Base-by-base conservation (phyloP, 1,140 invertebrate genomes). In the Oryzaephilus surinamensis region DNA sequence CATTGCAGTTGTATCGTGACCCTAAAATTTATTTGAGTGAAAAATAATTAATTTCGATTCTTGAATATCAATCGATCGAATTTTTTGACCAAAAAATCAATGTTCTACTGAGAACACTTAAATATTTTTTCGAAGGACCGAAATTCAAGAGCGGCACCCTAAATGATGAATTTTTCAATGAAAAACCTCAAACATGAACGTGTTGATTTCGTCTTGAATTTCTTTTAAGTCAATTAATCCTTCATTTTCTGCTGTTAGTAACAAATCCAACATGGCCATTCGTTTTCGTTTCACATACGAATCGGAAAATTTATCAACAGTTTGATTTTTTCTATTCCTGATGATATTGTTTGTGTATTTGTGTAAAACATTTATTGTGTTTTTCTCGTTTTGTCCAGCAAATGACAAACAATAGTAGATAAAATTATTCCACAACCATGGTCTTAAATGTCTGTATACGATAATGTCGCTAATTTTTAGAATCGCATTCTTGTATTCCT, bases 151-250 rank as follows among this genome's bases (percentile, higher is more conserved):
- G n/a, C n/a, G n/a, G n/a, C n/a, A n/a, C n/a, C n/a, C n/a, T n/a
- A n/a, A n/a, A 5, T 11, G 10, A 11, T 4, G 13, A 28, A 28
- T 28, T 11, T 11, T 5, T 4, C 5, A 28, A 28, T 6, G 10
- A 58, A n/a, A n/a, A n/a, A n/a, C n/a, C 65, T 78, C 79, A 62
- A 85, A 84, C 71, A 83, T 80, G 51, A 86, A 87, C 0, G 81
- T 86, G 54, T 86, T 81, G 3, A 85, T 81, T 69, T 88, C 84
- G 55, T 87, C 83, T 41, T 74, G 67, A 29, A 90, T 83, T 35
- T 84, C 81, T 10, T 63, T 42, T 29, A 75, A 59, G 37, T 68
- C 70, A 32, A 73, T 71, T 4, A 50, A 30, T 32, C 59, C 64
- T 13, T 69, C 64, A 28, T 69, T 64, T 33, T 73, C 69, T n/a